phyloP scores from a whole-genome alignment of 2,888 invertebrate genomes.

The Erebia epiphron region DNA sequence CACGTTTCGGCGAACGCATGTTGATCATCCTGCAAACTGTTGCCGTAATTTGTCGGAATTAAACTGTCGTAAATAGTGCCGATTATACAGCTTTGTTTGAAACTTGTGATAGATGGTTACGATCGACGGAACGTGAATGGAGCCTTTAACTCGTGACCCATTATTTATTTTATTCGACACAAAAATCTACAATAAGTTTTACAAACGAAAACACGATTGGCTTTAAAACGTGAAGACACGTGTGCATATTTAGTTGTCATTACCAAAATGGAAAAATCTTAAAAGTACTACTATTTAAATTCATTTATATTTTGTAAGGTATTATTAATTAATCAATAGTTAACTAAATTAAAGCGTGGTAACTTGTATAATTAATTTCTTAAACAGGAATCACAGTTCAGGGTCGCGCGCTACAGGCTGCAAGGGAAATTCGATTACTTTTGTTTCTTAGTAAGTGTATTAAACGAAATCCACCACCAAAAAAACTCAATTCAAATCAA shows the following conservation, averaged over 20 bases:
- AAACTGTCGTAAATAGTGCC: constrained; percentile 23
- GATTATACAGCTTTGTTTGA: constrained; percentile 15
- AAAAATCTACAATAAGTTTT: constrained; percentile 11
- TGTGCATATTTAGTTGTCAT: background rate
- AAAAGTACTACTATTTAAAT: background rate
- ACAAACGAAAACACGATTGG: constrained; percentile 9
- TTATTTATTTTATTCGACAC: constrained; percentile 21
- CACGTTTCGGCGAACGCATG: constrained; percentile 37
- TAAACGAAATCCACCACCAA: constrained; percentile 84
- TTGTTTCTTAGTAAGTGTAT: constrained; percentile 72
- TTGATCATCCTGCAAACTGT: constrained; percentile 12
- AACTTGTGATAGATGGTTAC: constrained; percentile 11
- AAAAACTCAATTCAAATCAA: constrained; percentile 81
- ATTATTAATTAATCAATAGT: constrained; percentile 1
- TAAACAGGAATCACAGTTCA: constrained; percentile 16
- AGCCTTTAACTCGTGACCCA: constrained; percentile 37
- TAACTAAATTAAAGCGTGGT: constrained; percentile 22
- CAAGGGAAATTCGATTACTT: constrained; percentile 49
- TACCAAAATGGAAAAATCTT: background rate
- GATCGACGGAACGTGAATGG: constrained; percentile 39
- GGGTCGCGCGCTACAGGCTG: constrained; percentile 46
- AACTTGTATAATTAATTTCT: constrained; percentile 6
- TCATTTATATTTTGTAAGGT: background rate
- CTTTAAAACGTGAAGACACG: background rate
- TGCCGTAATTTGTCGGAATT: constrained; percentile 7